A percentile compares a stretch with the other conserved stretches of the same genome.
These are phyloP conservation scores for Oceanodroma leucorhoa DNA, from an alignment of 2,797 vertebrate genomes.

Conservation along the genomic window DNA sequence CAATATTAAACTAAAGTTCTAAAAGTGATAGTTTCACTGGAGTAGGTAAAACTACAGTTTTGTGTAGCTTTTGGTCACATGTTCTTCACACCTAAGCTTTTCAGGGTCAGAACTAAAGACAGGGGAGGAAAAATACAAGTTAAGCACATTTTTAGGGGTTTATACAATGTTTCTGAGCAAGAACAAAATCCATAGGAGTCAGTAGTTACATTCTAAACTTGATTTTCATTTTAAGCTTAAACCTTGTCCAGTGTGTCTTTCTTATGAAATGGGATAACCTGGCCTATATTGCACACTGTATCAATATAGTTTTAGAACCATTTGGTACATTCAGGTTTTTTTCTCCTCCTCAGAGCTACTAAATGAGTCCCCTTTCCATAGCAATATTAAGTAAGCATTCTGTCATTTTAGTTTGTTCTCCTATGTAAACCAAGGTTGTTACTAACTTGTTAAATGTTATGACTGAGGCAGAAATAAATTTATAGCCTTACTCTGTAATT, in stretches of 20 bases:
- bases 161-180: not conserved
- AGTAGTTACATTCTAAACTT: not conserved
- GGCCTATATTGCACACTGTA: not conserved
- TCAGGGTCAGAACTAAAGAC: not conserved
- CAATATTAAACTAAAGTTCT: not conserved
- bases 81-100: not conserved
- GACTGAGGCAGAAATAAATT: not conserved
- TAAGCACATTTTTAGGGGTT: not conserved
- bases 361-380: not conserved
- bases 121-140: not conserved
- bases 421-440: not conserved
- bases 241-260: not conserved
- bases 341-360: not conserved
- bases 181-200: not conserved
- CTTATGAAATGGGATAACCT: not conserved
- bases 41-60: not conserved
- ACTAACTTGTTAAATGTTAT: not conserved
- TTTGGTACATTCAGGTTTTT: not conserved
- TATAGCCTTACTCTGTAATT: constrained; percentile 1
- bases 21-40: not conserved
- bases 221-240: not conserved
- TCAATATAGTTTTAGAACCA: not conserved
- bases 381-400: not conserved
- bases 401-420: not conserved
- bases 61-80: accelerated